Conservation (phyloP, 53 echinoderm and acorn worm species). For the Zoroaster sp. region DNA sequence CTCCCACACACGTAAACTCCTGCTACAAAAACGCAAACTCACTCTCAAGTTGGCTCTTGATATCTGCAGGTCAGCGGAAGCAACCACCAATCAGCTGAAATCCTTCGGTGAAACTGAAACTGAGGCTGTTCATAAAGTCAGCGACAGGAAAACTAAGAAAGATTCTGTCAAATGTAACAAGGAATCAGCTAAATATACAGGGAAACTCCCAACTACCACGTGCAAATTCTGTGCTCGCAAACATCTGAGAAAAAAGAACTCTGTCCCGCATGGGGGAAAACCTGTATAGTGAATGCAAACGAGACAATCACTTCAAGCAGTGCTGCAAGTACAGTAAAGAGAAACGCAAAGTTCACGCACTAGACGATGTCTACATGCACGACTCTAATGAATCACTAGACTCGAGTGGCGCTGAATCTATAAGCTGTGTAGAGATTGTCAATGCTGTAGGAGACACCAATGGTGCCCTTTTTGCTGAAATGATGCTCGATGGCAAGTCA, state of each 20-base stretch:
- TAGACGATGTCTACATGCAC: not conserved
- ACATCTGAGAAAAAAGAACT: conserved; percentile 14
- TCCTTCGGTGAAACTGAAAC: not conserved
- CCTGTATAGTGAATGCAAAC: not conserved
- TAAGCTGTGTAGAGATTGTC: too few relatives aligned
- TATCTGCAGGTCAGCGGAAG: not conserved
- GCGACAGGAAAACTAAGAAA: not conserved
- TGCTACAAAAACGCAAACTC: conserved; percentile 20
- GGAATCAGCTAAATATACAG: not conserved
- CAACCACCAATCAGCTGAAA: not conserved
- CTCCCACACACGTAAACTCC: not conserved
- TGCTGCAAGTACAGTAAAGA: not conserved
- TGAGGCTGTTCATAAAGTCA: conserved; percentile 11
- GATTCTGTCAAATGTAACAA: not conserved
- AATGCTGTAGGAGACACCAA: too few relatives aligned
- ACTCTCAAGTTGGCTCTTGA: not conserved
- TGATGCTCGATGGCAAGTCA: not conserved
- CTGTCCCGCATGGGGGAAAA: conserved; percentile 20
- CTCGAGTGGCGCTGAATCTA: too few relatives aligned
- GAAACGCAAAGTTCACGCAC: not conserved
- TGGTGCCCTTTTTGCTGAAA: not conserved
- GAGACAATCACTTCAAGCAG: conserved; percentile 13
- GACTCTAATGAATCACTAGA: too few relatives aligned
- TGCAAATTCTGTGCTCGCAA: conserved; percentile 38
- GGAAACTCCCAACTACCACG: not conserved